These are phyloP conservation scores for Nasua narica DNA, from an alignment of 2,797 vertebrate genomes.

Conservation along the genomic window DNA sequence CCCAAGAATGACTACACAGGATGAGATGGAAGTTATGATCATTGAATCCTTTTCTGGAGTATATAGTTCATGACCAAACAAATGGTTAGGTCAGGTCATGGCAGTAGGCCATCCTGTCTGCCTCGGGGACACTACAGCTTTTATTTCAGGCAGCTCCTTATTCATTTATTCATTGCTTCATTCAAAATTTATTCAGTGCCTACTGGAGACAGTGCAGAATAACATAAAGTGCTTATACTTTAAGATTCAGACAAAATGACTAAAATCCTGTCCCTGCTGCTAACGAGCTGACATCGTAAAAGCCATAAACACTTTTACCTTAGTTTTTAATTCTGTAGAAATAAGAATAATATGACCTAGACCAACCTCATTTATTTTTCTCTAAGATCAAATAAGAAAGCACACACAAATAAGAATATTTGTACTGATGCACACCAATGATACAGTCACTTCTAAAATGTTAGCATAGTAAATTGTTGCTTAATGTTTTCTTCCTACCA, in stretches of 20 bases:
- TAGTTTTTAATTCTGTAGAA: neutral
- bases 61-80: neutral
- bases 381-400: neutral
- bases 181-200: constrained; percentile 25
- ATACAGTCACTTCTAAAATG: neutral
- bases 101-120: neutral
- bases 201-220: neutral
- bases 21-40: neutral
- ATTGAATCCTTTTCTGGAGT: neutral
- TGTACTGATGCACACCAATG: neutral
- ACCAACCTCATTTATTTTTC: neutral
- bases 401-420: neutral
- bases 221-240: neutral
- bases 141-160: neutral
- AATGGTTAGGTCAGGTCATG: neutral
- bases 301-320: neutral
- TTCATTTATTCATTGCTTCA: constrained; percentile 54
- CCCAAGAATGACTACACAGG: neutral
- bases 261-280: neutral
- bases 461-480: neutral
- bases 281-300: neutral
- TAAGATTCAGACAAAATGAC: neutral
- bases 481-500: neutral
- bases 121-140: neutral
- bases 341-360: neutral